Percentiles rank a stretch among this genome's conserved stretches.
phyloP scores from a whole-genome alignment of 2,797 vertebrate genomes.

The Clamator glandarius region DNA sequence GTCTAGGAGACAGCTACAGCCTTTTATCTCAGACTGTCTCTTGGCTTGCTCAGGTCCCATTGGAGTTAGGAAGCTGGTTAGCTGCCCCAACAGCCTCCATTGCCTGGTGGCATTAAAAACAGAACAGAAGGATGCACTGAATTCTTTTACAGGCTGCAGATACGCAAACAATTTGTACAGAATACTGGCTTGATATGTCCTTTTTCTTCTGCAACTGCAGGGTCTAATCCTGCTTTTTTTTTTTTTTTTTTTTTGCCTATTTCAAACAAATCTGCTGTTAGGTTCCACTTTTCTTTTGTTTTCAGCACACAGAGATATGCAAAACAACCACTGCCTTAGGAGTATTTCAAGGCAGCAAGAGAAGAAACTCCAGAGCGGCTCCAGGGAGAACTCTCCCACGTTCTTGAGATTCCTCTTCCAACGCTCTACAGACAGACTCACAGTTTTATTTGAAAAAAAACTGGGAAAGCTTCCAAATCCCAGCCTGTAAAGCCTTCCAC shows the following conservation, averaged over 20 bases:
- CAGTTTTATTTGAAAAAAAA: constrained; percentile 68
- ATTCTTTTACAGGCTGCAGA: background rate
- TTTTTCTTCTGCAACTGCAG: background rate
- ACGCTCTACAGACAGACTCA: constrained; percentile 51
- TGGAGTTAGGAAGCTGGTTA: background rate
- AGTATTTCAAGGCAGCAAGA: constrained; percentile 2
- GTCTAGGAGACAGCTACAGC: background rate
- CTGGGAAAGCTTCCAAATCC: constrained; percentile 67
- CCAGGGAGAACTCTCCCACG: constrained; percentile 13
- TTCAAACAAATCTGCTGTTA: background rate
- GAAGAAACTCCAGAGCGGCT: constrained; percentile 14
- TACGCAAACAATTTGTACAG: no score
- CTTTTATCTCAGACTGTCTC: background rate
- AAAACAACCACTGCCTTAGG: background rate
- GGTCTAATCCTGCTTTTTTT: background rate
- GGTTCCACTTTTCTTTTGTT: background rate
- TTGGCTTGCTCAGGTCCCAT: background rate
- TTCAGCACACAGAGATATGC: background rate
- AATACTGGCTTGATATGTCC: background rate
- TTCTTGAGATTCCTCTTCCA: constrained; percentile 67
- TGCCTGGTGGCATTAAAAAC: background rate
- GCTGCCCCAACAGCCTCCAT: background rate
- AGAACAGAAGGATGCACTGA: background rate
- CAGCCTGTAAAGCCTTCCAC: constrained; percentile 48
- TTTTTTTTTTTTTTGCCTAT: background rate